Conservation (phyloP, 1,140 invertebrate genomes). For the Bombus waltoni region DNA sequence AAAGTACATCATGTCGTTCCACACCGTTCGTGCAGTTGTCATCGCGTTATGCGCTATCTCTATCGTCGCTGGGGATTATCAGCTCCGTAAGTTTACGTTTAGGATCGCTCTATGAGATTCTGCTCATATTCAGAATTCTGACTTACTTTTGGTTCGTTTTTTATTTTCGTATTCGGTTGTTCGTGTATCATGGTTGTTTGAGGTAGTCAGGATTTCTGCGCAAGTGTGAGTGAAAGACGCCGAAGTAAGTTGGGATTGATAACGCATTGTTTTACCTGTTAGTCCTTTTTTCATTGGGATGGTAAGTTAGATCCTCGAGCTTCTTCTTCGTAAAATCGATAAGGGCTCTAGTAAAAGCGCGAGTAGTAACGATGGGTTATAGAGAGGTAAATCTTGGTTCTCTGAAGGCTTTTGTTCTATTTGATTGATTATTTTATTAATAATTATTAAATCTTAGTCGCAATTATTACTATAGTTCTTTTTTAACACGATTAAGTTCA, state of each 20-base stretch:
- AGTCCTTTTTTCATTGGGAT: neutral
- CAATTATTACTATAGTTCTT: no score
- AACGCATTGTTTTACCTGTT: neutral
- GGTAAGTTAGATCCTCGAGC: neutral
- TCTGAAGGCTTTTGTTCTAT: neutral
- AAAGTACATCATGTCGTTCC: conserved; percentile 59
- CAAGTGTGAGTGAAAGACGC: neutral
- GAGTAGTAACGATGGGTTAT: no score
- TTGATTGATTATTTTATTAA: neutral
- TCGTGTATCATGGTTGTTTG: neutral
- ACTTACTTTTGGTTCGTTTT: neutral
- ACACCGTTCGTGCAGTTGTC: conserved; percentile 57
- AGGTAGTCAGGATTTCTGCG: neutral
- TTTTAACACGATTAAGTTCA: no score
- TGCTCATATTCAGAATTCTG: neutral
- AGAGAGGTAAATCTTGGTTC: no score
- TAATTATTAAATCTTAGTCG: no score
- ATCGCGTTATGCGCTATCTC: conserved; percentile 58
- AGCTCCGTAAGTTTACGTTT: conserved; percentile 74
- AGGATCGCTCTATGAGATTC: neutral
- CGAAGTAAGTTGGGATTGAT: neutral
- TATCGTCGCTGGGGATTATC: conserved; percentile 62
- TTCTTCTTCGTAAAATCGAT: no score
- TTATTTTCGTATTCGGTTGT: neutral
- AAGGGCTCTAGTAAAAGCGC: no score